Evolutionary conservation across 1,140 invertebrate species (phyloP), one percentile per base, ranked within the genome.

Genomic region (Drosophila sp.): DNA sequence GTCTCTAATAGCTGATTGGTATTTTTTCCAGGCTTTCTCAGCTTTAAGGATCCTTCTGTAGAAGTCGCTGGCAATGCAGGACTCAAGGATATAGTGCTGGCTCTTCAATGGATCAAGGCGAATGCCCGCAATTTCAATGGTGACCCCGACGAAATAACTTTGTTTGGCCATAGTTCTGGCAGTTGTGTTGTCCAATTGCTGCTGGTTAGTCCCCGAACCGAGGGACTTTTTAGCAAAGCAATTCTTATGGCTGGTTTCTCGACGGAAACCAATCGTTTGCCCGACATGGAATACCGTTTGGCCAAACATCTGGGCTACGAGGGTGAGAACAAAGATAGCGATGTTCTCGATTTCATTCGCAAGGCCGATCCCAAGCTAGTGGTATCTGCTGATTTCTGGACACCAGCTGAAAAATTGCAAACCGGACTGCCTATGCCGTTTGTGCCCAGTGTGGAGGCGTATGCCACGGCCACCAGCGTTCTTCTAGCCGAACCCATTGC

Each of bases 121-220:
- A 95, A 95, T 81, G 94, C 94, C 23, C 74, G 90, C 3, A 72
- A 86, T 64, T 95, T 95, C 72, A 94, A 94, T 64, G 95, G 95
- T 0, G 94, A 95, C 85, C 89, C 93, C 0, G 74, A 93, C 7
- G 93, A 93, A 38, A 93, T 95, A 1, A 93, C 92, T 1, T 61
- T 94, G 1, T 92, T 92, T 62, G 94, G 94, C 0, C 93, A 94
- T 60, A 93, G 92, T 66, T 93, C 93, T 11, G 94, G 94, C n/a
- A 92, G 91, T 6, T 85, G 72, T 6, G 54, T 76, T 1, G 91
- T 92, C 38, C 90, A 92, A 7, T 41, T 90, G 17, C 58, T 93
- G 4, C 55, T 84, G 30, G 54, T 89, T 3, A 80, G 80, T 61
- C 90, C 86, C 1, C 74, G 75, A 63, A 33, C 92, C 35, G 66